Conservation (phyloP, 2,113 vertebrate species). For the Leiothrix lutea region DNA sequence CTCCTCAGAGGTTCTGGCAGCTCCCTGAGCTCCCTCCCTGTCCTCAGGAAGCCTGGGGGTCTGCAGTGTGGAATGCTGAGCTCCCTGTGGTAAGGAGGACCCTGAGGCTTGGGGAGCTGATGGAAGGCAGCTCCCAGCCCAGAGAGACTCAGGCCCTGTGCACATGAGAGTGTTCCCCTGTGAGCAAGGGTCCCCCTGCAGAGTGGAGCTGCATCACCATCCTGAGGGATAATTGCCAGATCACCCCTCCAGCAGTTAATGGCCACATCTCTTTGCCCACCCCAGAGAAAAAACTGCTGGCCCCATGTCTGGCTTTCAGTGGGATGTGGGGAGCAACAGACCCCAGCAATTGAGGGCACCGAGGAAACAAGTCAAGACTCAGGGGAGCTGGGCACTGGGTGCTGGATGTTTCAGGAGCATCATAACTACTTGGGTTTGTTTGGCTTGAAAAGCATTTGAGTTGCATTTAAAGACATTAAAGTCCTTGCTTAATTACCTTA, state of each 20-base stretch:
- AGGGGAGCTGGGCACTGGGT: not conserved
- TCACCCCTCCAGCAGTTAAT: not conserved
- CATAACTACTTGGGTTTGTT: not conserved
- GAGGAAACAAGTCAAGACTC: not conserved
- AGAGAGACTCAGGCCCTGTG: fast-evolving
- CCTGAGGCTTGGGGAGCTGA: not conserved
- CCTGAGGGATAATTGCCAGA: not conserved
- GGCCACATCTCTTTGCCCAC: not conserved
- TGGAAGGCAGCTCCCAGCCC: not conserved
- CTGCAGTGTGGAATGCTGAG: not conserved
- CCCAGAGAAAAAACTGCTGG: not conserved
- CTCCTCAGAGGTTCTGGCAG: not conserved
- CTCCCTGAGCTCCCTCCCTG: not conserved
- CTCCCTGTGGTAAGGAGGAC: not conserved
- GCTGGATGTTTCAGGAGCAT: not conserved
- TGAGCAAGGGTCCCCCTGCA: not conserved
- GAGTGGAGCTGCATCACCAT: fast-evolving
- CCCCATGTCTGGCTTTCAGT: not conserved
- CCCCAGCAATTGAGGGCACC: not conserved
- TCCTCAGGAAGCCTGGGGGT: not conserved
- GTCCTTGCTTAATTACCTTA: constrained; percentile 20
- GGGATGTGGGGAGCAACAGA: not conserved
- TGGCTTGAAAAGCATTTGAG: not conserved
- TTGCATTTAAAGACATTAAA: constrained; percentile 23
- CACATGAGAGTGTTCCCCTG: not conserved